phyloP scores from a whole-genome alignment of 1,140 invertebrate species.

The Megalonaias nervosa region DNA sequence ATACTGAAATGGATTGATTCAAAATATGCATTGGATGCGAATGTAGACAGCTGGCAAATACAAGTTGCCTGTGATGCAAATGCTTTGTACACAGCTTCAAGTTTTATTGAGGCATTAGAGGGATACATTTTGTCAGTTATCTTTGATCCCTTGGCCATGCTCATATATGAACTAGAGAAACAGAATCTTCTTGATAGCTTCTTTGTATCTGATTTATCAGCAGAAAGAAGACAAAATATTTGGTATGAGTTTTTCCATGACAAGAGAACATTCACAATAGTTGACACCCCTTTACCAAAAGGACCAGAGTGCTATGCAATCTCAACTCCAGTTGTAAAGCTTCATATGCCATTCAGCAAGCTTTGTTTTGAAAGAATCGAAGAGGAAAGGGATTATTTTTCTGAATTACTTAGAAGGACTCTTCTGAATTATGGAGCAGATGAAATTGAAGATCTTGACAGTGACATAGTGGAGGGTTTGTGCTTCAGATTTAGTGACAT shows the following conservation, averaged over 20 bases:
- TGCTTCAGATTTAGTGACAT: constrained; percentile 4
- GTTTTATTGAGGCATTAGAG: constrained; percentile 22
- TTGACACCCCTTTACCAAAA: constrained; percentile 2
- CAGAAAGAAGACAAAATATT: not conserved
- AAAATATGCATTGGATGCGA: not conserved
- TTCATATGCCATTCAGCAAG: constrained; percentile 21
- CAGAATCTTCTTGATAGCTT: constrained; percentile 15
- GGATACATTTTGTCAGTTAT: not conserved
- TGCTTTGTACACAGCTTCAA: constrained; percentile 4
- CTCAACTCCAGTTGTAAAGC: too few relatives aligned
- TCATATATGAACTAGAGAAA: constrained; percentile 19
- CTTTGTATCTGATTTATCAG: not conserved
- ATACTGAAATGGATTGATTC: constrained; percentile 7
- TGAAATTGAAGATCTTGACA: constrained; percentile 13
- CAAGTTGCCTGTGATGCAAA: constrained; percentile 18
- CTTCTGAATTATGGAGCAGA: constrained; percentile 1
- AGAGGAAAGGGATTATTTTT: constrained; percentile 12
- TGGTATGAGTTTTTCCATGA: constrained; percentile 5
- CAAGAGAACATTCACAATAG: constrained; percentile 7
- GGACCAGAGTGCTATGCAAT: constrained; percentile 28
- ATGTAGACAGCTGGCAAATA: constrained; percentile 9
- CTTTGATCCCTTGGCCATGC: constrained; percentile 14
- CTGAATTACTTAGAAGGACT: constrained; percentile 2
- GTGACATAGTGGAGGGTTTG: constrained; percentile 12
- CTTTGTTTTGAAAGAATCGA: constrained; percentile 11